These are phyloP conservation scores for Sitobion miscanthi DNA, from an alignment of 1,140 invertebrate genomes.

Conservation along the genomic window DNA sequence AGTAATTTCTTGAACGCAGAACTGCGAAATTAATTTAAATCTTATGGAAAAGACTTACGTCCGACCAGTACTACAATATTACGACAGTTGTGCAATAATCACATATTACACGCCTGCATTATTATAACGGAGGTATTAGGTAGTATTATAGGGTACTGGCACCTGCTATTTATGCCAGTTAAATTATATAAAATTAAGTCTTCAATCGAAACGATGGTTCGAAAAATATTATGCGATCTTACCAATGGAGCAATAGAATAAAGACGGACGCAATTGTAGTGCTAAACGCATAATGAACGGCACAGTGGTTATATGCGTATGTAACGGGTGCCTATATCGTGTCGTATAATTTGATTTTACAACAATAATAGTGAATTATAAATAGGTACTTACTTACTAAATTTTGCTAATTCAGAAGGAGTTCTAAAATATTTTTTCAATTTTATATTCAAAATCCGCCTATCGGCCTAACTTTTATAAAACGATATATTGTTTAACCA, in stretches of 20 bases:
- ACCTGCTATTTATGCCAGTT: background rate
- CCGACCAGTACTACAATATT: background rate
- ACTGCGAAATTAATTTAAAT: slow-evolving; percentile 12
- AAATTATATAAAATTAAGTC: slow-evolving; percentile 28
- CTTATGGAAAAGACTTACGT: background rate
- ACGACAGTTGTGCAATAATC: background rate
- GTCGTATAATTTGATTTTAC: background rate
- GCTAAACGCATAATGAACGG: background rate
- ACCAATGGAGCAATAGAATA: background rate
- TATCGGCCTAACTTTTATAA: background rate
- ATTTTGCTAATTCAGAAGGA: background rate
- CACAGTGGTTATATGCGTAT: no score
- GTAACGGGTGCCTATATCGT: background rate
- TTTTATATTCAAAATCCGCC: background rate
- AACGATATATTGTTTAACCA: background rate
- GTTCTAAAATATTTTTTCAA: background rate
- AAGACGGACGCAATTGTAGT: background rate
- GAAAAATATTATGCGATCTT: background rate
- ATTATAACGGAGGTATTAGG: background rate
- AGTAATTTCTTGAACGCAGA: background rate
- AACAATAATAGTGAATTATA: background rate
- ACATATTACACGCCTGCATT: background rate
- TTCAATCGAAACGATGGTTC: background rate
- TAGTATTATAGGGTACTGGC: background rate
- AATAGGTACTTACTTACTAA: background rate